Base-by-base conservation (phyloP, 2,797 vertebrate species). In the Microctenopoma stevenorrisi region DNA sequence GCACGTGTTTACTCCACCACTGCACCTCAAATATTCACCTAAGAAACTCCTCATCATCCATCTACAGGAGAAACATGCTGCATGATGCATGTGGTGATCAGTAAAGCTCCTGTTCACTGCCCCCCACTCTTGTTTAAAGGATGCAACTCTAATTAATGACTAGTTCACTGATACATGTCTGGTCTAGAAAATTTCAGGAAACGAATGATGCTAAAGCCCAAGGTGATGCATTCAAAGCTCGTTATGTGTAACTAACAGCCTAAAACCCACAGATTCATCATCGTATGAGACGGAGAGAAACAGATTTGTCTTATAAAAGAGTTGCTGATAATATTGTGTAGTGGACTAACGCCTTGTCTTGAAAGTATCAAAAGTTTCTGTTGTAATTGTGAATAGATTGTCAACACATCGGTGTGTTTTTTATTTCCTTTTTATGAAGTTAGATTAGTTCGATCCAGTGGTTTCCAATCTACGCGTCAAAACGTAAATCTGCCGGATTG, bases 111-210 rank as follows among this genome's bases (percentile, higher is more conserved):
- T 42, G 28, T 33, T 49, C 35, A 54, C 61, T 64, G 7, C 33
- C 33, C 33, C 9, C 71, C 53, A 68, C n/a, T 66, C 51, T 54
- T 46, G 33, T 10, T 5, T 47, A 71, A 48, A 69, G 43, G 49
- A 72, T 59, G 64, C 54, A 75, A 44, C 14, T 38, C 46, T 49
- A 48, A 9, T 13, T 55, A 8, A 37, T 40, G 15, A 3, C 43
- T 49, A 30, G 3, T 51, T 30, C 7, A 15, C n/a, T 46, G 18
- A 2, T 47, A 42, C 10, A 43, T 40, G 1, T 30, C 15, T 13
- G 15, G 1, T 35, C 43, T 53, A 4, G 37, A 13, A 47, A n/a
- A 47, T 59, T 5, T 30, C 9, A 69, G 44, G 10, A n/a, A 58
- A 40, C 15, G 13, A 7, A 47, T 18, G 16, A 9, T 47, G 3